Evolutionary conservation across 2,888 invertebrate species (phyloP).

Genomic region (Ophion ventricosus): DNA sequence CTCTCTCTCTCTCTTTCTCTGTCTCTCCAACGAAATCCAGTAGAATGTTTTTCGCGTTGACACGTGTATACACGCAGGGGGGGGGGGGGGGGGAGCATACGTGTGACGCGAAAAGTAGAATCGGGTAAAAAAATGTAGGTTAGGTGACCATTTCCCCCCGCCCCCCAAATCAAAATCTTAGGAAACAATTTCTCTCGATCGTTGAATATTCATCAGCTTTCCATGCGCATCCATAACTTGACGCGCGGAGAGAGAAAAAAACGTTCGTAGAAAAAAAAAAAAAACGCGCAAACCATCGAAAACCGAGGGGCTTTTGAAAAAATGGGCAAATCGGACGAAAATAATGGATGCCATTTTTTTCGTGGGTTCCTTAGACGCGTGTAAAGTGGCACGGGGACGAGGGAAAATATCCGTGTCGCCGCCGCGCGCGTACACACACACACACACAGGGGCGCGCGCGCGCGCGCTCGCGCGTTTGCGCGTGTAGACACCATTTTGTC

Average conservation of each 20-base stretch:
- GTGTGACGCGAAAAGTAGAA: background rate
- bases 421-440: no score
- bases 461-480: background rate
- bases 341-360: conserved; percentile 17
- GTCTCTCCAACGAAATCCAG: background rate
- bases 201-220: background rate
- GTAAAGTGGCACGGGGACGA: background rate
- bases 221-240: background rate
- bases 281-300: background rate
- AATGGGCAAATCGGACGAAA: background rate
- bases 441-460: background rate
- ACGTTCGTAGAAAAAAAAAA: background rate
- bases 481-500: conserved; percentile 62
- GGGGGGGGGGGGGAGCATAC: background rate
- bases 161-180: background rate
- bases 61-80: background rate
- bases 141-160: conserved; percentile 23
- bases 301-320: background rate
- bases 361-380: background rate
- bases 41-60: background rate
- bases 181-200: background rate
- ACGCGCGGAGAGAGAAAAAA: background rate
- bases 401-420: background rate
- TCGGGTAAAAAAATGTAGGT: conserved; percentile 28
- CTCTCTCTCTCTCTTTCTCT: no score